These are phyloP conservation scores for Campaea margaritaria DNA, from an alignment of 2,888 invertebrate genomes.

Conservation along the genomic window DNA sequence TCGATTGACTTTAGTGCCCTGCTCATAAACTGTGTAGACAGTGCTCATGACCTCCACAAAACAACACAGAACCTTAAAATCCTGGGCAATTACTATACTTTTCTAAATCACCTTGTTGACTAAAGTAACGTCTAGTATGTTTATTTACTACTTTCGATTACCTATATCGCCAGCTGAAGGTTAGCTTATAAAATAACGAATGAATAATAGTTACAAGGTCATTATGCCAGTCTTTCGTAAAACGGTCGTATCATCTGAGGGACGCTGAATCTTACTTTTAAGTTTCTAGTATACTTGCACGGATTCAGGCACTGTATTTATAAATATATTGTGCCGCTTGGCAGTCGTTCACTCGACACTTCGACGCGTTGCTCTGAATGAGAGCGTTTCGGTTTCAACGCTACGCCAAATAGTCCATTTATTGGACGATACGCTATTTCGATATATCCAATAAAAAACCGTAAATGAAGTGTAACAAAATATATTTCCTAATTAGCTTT, in stretches of 20 bases:
- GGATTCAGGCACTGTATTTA: conserved; percentile 1
- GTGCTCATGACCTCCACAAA: background rate
- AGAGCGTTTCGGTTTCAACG: conserved; percentile 8
- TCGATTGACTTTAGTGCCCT: conserved; percentile 24
- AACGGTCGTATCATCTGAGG: too few relatives aligned
- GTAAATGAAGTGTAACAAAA: background rate
- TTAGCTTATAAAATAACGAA: too few relatives aligned
- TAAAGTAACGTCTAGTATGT: too few relatives aligned
- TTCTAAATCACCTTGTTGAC: too few relatives aligned
- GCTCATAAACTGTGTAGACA: conserved; percentile 7
- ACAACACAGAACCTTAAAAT: too few relatives aligned
- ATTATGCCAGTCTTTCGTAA: too few relatives aligned
- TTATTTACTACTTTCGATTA: too few relatives aligned
- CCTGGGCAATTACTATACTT: too few relatives aligned
- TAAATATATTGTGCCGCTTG: conserved; percentile 9
- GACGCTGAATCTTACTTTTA: too few relatives aligned
- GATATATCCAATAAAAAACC: background rate
- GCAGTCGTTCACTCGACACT: conserved; percentile 14
- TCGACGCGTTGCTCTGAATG: conserved; percentile 13
- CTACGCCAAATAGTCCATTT: conserved; percentile 12
- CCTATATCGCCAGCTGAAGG: too few relatives aligned
- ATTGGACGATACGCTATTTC: background rate
- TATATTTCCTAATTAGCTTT: background rate
- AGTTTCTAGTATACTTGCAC: background rate
- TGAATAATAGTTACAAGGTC: too few relatives aligned